Conservation (phyloP, 2,797 vertebrate genomes). For the Melopsittacus undulatus region DNA sequence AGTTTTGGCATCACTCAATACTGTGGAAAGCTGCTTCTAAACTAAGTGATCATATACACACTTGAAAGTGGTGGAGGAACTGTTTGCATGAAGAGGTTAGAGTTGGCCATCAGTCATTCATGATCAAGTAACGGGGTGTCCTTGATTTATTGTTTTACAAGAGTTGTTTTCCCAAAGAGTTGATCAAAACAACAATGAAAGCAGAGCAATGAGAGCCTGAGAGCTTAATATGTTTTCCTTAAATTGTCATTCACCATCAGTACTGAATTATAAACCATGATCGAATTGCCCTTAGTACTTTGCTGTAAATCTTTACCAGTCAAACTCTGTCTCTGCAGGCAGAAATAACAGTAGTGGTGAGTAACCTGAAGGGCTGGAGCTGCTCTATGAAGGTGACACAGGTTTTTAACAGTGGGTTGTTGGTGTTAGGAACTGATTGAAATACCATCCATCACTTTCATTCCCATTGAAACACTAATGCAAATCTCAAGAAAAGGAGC, state of each 20-base stretch:
- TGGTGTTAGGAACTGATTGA: not conserved
- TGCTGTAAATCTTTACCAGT: not conserved
- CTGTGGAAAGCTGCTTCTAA: not conserved
- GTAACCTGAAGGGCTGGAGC: not conserved
- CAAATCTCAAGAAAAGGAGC: conserved; percentile 41
- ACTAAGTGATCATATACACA: not conserved
- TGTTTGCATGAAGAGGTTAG: not conserved
- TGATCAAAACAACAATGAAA: not conserved
- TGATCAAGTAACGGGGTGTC: not conserved
- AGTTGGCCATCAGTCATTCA: not conserved
- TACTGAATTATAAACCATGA: not conserved
- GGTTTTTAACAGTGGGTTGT: conserved; percentile 17
- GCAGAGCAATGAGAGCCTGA: not conserved
- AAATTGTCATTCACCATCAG: not conserved
- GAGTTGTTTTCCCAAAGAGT: not conserved
- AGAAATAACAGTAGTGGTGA: conserved; percentile 26
- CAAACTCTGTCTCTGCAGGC: conserved; percentile 12
- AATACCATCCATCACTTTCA: conserved; percentile 26
- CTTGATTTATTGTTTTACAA: not conserved
- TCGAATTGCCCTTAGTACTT: not conserved
- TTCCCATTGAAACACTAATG: conserved; percentile 17
- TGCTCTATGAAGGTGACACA: not conserved
- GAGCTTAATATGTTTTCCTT: not conserved
- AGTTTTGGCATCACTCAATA: not conserved
- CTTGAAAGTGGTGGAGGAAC: not conserved